Base-by-base conservation (phyloP, 2,888 invertebrate genomes). In the Emmelina monodactyla region DNA sequence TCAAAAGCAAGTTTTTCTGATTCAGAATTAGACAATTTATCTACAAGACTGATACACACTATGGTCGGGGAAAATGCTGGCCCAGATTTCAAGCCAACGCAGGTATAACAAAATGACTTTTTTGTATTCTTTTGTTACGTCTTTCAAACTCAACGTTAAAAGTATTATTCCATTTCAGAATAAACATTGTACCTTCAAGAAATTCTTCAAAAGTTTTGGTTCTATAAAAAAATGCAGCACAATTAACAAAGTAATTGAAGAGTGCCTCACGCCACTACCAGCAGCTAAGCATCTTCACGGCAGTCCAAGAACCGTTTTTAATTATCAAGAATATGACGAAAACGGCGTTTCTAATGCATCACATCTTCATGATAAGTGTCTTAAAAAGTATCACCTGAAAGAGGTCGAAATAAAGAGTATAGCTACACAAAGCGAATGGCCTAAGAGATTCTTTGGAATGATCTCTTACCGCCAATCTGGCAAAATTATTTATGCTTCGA, bases 391-490 rank as follows among this genome's bases (percentile, higher is more conserved):
- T 19, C 19, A 19, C 19, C 19, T 19, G 19, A 73, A 69, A 44
- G 75, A 78, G 47, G 59, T 78, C 31, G 78, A 78, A 60, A 72
- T 78, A 1, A 75, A 69, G 46, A 78, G 68, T 42, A 66, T 58
- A 25, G 71, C 59, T 3, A 73, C 70, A 1, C 78, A 79, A 40
- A 76, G 75, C 46, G 70, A 70, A n/a, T n/a, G n/a, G n/a, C n/a
- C n/a, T n/a, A n/a, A n/a, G n/a, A n/a, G n/a, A n/a, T n/a, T n/a
- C n/a, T n/a, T n/a, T n/a, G n/a, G n/a, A n/a, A n/a, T n/a, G n/a
- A n/a, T n/a, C n/a, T n/a, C n/a, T n/a, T n/a, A n/a, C n/a, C n/a
- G n/a, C n/a, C n/a, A n/a, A n/a, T n/a, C n/a, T n/a, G n/a, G n/a
- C n/a, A n/a, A n/a, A n/a, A n/a, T n/a, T n/a, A n/a, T n/a, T n/a